These are phyloP conservation scores for Polypedilum vanderplanki DNA, from an alignment of 1,140 invertebrate species.

Conservation along the genomic window DNA sequence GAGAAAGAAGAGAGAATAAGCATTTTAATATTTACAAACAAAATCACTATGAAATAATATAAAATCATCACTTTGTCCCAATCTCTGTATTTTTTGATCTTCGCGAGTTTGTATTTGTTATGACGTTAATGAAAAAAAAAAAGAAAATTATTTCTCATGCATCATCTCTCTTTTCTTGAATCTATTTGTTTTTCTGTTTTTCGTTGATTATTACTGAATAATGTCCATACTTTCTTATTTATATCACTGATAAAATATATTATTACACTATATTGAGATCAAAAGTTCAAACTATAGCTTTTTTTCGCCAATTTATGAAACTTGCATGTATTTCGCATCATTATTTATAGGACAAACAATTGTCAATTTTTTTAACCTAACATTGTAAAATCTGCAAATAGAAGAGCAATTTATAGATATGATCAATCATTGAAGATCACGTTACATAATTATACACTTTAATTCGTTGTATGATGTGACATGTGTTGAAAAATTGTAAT, in stretches of 20 bases:
- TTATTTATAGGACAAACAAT: background rate
- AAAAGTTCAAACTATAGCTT: background rate
- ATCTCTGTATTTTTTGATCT: background rate
- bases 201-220: background rate
- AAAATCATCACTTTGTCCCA: slow-evolving; percentile 4
- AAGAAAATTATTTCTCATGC: slow-evolving; percentile 3
- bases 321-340: background rate
- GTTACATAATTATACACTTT: background rate
- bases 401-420: background rate
- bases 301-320: background rate
- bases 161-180: background rate
- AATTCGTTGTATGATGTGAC: background rate
- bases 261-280: background rate
- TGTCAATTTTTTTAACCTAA: background rate
- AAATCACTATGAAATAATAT: background rate
- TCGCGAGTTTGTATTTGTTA: slow-evolving; percentile 22
- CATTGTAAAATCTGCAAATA: background rate
- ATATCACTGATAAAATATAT: background rate
- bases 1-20: background rate
- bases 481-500: background rate
- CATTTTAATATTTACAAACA: background rate
- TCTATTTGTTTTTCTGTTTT: background rate
- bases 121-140: slow-evolving; percentile 22
- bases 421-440: background rate
- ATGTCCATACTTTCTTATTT: background rate